phyloP scores from a whole-genome alignment of 2,888 invertebrate species.

The Sesia apiformis region DNA sequence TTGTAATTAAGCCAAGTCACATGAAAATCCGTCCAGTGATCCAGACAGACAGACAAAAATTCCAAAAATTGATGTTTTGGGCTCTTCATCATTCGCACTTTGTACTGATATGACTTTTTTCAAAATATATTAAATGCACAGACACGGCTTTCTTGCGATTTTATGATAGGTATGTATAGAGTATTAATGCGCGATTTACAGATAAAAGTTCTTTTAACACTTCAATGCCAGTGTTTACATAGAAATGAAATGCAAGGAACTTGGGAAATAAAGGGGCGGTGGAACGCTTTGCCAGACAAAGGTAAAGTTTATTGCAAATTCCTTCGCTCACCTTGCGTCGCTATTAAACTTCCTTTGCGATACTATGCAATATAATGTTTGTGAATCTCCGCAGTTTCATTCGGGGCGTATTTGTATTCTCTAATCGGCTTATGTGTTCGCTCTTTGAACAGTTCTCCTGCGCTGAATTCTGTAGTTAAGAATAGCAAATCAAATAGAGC shows the following conservation, averaged over 20 bases:
- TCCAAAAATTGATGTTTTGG: no score
- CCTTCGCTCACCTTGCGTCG: conserved; percentile 53
- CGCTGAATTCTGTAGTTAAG: no score
- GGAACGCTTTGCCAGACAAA: conserved; percentile 46
- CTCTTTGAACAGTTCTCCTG: background rate
- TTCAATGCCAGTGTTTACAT: conserved; percentile 21
- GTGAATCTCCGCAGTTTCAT: conserved; percentile 13
- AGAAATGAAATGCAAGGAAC: conserved; percentile 59
- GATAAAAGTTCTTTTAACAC: background rate
- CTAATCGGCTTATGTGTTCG: background rate
- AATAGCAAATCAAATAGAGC: no score
- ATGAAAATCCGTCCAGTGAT: no score
- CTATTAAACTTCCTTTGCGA: conserved; percentile 51
- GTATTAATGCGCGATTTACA: no score
- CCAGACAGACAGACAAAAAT: no score
- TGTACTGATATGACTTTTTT: no score
- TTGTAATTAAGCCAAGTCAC: no score
- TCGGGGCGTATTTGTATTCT: background rate
- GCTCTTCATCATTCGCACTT: no score
- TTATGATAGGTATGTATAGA: no score
- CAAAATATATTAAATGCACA: no score
- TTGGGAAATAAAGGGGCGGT: conserved; percentile 46
- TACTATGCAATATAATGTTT: conserved; percentile 32
- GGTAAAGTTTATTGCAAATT: conserved; percentile 69
- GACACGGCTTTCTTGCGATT: no score